Evolutionary conservation across 1,140 invertebrate genomes (phyloP).

Genomic region (Heliothis virescens): DNA sequence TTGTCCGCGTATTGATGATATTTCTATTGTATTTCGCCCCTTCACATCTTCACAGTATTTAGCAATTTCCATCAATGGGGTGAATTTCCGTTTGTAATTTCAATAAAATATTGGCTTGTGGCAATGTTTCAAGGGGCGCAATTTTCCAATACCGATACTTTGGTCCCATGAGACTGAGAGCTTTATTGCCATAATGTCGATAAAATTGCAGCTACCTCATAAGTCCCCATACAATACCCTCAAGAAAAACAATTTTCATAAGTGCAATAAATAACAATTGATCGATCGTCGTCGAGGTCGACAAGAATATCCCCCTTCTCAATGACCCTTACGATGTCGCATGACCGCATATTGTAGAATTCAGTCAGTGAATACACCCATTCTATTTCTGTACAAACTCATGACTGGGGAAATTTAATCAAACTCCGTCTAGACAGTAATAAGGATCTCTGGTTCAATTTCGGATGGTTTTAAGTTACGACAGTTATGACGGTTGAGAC

Average conservation of each 20-base stretch:
- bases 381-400: conserved; percentile 27
- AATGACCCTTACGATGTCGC: conserved; percentile 34
- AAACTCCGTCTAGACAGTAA: conserved; percentile 28
- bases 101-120: background rate
- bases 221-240: background rate
- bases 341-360: conserved; percentile 23
- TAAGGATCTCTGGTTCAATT: conserved; percentile 34
- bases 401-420: conserved; percentile 43
- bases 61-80: background rate
- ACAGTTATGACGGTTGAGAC: conserved; percentile 23
- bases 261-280: conserved; percentile 38
- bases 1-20: background rate
- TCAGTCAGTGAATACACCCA: background rate
- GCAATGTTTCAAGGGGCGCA: background rate
- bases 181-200: conserved; percentile 9
- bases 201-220: conserved; percentile 21
- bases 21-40: background rate
- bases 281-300: conserved; percentile 32
- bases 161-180: conserved; percentile 5
- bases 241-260: conserved; percentile 41
- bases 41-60: background rate
- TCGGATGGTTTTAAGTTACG: conserved; percentile 12
- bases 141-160: conserved; percentile 13
- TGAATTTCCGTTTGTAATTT: background rate
- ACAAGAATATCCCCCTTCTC: conserved; percentile 9